Conservation (phyloP, 1,140 invertebrate genomes). For the Ylistrum balloti region DNA sequence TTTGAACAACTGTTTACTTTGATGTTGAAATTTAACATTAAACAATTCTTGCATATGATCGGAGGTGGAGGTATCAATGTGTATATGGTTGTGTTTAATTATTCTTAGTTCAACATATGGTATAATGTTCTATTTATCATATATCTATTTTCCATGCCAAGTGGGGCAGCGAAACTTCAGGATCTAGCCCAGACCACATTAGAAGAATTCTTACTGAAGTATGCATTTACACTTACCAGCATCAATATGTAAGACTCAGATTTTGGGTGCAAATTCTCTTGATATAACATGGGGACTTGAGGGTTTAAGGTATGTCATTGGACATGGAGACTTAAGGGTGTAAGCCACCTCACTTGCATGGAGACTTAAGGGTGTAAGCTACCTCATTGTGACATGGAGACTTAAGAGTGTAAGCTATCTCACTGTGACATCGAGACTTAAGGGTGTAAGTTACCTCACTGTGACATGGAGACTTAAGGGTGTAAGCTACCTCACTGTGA, state of each 20-base stretch:
- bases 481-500: no score
- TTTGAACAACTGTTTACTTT: slow-evolving; percentile 28
- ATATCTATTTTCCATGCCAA: neutral
- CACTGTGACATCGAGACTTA: no score
- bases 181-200: neutral
- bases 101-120: neutral
- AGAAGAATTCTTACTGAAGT: no score
- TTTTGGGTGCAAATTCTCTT: no score
- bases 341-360: no score
- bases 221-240: no score
- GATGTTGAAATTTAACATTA: slow-evolving; percentile 1
- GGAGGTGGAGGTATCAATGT: neutral
- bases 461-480: no score
- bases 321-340: neutral
- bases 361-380: no score
- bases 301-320: neutral
- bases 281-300: neutral
- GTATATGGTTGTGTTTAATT: neutral
- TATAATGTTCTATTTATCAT: neutral
- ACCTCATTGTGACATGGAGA: no score
- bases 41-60: neutral
- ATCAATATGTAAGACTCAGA: no score
- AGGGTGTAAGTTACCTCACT: no score
- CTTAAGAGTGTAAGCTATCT: no score
- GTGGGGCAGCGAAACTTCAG: neutral